phyloP scores from a whole-genome alignment of 64 coral and sea anemone species.

The Actinia equina region DNA sequence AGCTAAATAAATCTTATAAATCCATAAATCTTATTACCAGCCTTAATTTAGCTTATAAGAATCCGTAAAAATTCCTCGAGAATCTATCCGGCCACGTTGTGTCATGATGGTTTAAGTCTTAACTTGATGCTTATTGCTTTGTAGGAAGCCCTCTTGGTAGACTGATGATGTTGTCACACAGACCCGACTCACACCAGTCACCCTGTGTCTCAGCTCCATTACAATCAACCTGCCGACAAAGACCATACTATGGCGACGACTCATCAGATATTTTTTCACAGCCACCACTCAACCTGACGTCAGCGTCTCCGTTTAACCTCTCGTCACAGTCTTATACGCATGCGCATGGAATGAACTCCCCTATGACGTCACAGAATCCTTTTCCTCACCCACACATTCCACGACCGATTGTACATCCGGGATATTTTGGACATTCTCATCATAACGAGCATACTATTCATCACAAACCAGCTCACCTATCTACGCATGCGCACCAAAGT shows the following conservation, averaged over 20 bases:
- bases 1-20: too few relatives aligned
- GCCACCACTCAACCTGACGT: neutral
- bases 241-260: constrained; percentile 23
- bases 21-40: too few relatives aligned
- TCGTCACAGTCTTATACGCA: constrained; percentile 41
- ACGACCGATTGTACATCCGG: constrained; percentile 50
- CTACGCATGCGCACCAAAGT: constrained; percentile 36
- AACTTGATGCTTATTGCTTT: neutral
- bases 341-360: constrained; percentile 20
- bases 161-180: constrained; percentile 46
- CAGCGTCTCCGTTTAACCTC: constrained; percentile 28
- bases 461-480: constrained; percentile 43
- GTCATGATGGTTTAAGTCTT: neutral
- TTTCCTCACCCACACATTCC: constrained; percentile 40
- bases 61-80: too few relatives aligned
- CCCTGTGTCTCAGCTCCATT: constrained; percentile 27
- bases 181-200: constrained; percentile 23
- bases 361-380: constrained; percentile 35
- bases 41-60: too few relatives aligned
- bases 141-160: constrained; percentile 52
- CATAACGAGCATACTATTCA: constrained; percentile 54
- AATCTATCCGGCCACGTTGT: too few relatives aligned
- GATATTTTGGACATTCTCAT: constrained; percentile 50
- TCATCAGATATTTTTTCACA: neutral
- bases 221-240: constrained; percentile 38